A percentile compares a stretch with the other conserved stretches of the same genome.
These are phyloP conservation scores for Channa argus DNA, from an alignment of 2,113 vertebrate species.

Conservation along the genomic window DNA sequence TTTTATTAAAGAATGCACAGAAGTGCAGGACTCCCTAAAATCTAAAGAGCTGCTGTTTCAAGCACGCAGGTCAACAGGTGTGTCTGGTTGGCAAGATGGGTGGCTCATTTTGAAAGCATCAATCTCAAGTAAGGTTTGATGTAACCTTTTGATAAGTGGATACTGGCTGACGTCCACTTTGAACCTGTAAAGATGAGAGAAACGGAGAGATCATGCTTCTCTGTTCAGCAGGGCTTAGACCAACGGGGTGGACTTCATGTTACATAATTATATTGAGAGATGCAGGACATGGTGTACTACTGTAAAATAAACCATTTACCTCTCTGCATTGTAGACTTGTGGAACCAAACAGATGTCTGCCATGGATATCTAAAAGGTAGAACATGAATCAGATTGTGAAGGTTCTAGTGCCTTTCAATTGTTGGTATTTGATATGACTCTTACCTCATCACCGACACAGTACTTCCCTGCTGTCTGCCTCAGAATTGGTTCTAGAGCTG, in stretches of 20 bases:
- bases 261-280: neutral
- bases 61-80: slow-evolving; percentile 85
- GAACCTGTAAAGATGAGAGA: slow-evolving; percentile 82
- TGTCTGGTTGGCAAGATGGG: slow-evolving; percentile 91
- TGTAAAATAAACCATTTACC: slow-evolving; percentile 74
- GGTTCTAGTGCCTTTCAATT: neutral
- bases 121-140: slow-evolving; percentile 86
- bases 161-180: slow-evolving; percentile 89
- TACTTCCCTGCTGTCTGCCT: slow-evolving; percentile 88
- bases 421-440: slow-evolving; percentile 6
- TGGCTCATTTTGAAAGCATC: slow-evolving; percentile 92
- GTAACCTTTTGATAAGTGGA: slow-evolving; percentile 89
- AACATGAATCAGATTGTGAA: neutral
- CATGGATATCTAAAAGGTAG: slow-evolving; percentile 89
- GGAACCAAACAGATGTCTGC: slow-evolving; percentile 96
- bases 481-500: slow-evolving; percentile 92
- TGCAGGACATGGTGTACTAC: no score
- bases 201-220: neutral
- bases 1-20: slow-evolving; percentile 62
- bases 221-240: neutral
- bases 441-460: slow-evolving; percentile 94
- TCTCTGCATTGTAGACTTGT: slow-evolving; percentile 94
- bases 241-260: neutral
- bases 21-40: neutral
- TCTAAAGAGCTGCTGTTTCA: slow-evolving; percentile 57